Evolutionary conservation across 2,888 invertebrate genomes (phyloP), one percentile per base, ranked within the genome.

Genomic region (Campoletis raptor): DNA sequence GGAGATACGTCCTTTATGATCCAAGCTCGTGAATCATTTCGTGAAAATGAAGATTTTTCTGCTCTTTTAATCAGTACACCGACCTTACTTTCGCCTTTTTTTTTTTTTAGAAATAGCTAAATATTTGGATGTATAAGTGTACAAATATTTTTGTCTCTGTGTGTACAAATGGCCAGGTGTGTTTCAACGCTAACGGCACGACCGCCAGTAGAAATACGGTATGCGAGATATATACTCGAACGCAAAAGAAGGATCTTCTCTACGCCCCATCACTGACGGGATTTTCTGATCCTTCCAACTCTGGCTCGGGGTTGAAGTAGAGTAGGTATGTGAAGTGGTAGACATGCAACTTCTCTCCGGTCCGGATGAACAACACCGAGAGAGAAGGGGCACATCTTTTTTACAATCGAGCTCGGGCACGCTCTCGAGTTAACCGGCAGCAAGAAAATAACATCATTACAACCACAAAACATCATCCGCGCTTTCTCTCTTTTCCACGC

Each of bases 401-500:
- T 87, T 85, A 74, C 69, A 81, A 37, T 76, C 83, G 52, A 61
- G 70, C 72, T 77, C 84, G 83, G 81, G 80, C 81, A 77, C 82
- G 74, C 82, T 83, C 83, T 48, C 81, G 85, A 91, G 90, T 90
- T 90, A 90, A 82, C 77, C 88, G 90, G 88, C 90, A 89, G 90
- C 91, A 92, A 92, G 92, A 92, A 92, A 92, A 92, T 92, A 92
- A 92, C 92, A 92, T 92, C 92, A 92, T 92, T 92, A 92, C 92
- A 91, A 88, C 90, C 85, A 83, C 90, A 89, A 88, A 89, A 87
- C 87, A 87, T 85, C 83, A 72, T 67, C 72, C 72, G 70, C 67
- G 67, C 69, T 54, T 54, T 78, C 78, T 74, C 48, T 24, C 24
- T 66, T 12, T 37, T 45, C 18, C 64, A 66, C 57, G 24, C 30